A percentile compares a stretch with the other conserved stretches of the same genome.
These are phyloP conservation scores for Cybosia mesomella DNA, from an alignment of 2,888 invertebrate genomes.

Conservation along the genomic window DNA sequence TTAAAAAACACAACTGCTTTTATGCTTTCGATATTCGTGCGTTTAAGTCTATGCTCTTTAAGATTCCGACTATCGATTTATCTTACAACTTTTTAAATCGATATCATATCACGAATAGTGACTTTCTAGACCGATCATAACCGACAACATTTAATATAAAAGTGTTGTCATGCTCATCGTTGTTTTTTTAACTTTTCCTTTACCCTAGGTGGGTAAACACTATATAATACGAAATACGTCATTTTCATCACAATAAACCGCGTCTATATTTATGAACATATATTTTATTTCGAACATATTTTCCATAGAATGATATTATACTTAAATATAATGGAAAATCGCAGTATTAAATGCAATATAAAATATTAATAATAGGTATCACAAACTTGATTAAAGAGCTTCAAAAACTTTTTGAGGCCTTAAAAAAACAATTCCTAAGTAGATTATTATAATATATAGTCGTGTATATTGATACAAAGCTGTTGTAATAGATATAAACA, in stretches of 20 bases:
- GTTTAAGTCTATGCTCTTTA: slow-evolving; percentile 54
- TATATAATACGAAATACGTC: slow-evolving; percentile 58
- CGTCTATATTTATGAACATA: slow-evolving; percentile 53
- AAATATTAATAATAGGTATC: slow-evolving; percentile 25
- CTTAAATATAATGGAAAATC: slow-evolving; percentile 22
- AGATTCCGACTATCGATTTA: slow-evolving; percentile 54
- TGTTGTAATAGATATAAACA: slow-evolving; percentile 14
- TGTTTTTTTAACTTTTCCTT: slow-evolving; percentile 48
- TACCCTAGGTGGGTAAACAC: slow-evolving; percentile 49
- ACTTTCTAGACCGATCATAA: slow-evolving; percentile 48
- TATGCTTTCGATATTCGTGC: slow-evolving; percentile 76
- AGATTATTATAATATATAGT: slow-evolving; percentile 13
- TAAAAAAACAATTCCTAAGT: slow-evolving; percentile 24
- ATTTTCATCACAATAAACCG: slow-evolving; percentile 62
- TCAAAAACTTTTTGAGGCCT: slow-evolving; percentile 22
- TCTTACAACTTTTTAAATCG: slow-evolving; percentile 47
- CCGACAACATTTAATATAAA: slow-evolving; percentile 47
- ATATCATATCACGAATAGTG: slow-evolving; percentile 37
- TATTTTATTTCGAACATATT: slow-evolving; percentile 48
- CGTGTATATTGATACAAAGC: slow-evolving; percentile 20
- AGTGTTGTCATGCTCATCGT: slow-evolving; percentile 49
- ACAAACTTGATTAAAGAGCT: slow-evolving; percentile 25
- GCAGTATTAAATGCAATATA: slow-evolving; percentile 26
- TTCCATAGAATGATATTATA: slow-evolving; percentile 28
- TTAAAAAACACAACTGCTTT: slow-evolving; percentile 81